Conservation (phyloP, 2,888 invertebrate species). For the Eupithecia pulchellata region DNA sequence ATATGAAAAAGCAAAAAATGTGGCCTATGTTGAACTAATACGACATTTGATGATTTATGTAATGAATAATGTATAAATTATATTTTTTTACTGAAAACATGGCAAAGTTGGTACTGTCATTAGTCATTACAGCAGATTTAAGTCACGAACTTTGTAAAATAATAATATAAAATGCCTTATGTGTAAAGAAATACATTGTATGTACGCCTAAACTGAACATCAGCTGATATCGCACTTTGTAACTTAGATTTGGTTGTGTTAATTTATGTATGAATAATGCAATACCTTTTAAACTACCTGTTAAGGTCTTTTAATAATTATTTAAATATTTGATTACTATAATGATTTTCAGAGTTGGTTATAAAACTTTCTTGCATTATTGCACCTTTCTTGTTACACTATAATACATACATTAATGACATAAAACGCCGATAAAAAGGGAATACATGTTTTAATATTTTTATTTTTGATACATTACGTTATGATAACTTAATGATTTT, state of each 20-base stretch:
- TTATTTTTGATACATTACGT: neutral
- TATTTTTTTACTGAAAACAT: constrained; percentile 36
- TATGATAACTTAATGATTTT: constrained; percentile 32
- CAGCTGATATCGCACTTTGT: constrained; percentile 38
- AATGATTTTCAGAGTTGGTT: neutral
- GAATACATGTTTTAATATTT: neutral
- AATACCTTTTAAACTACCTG: constrained; percentile 34
- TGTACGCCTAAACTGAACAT: constrained; percentile 23
- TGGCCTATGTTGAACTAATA: constrained; percentile 28
- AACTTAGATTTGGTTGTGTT: constrained; percentile 48
- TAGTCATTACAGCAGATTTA: constrained; percentile 21
- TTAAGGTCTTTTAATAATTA: constrained; percentile 13
- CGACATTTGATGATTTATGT: constrained; percentile 20
- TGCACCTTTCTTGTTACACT: constrained; percentile 3
- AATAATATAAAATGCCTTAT: constrained; percentile 24
- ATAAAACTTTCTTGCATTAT: constrained; percentile 19
- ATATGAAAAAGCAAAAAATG: constrained; percentile 14
- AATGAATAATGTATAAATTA: constrained; percentile 9
- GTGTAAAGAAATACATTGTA: constrained; percentile 25
- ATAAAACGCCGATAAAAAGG: neutral
- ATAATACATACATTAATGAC: neutral
- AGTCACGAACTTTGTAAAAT: constrained; percentile 20
- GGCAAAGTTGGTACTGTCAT: constrained; percentile 6
- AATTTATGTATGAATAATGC: constrained; percentile 38
- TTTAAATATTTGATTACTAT: constrained; percentile 8